Conservation (phyloP, 2,888 invertebrate genomes). For the Melanostoma mellinum region DNA sequence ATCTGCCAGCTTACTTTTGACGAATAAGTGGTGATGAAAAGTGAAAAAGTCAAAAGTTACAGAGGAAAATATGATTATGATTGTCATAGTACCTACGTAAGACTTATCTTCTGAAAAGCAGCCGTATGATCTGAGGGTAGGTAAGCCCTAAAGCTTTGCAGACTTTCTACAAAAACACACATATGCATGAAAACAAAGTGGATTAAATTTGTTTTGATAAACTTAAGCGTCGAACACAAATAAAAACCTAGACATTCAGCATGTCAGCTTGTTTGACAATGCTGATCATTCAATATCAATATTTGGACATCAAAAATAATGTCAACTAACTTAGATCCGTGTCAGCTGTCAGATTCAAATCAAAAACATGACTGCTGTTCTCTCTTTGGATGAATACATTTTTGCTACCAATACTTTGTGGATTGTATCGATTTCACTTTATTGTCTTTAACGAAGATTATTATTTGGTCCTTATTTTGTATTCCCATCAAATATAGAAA, state of each 20-base stretch:
- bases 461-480: conserved; percentile 22
- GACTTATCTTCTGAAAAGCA: no score
- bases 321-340: background rate
- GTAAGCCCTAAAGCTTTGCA: no score
- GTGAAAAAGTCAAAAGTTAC: background rate
- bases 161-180: no score
- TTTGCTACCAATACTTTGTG: conserved; percentile 27
- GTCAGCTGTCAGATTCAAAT: conserved; percentile 12
- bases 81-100: no score
- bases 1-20: conserved; percentile 3
- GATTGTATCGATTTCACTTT: conserved; percentile 59
- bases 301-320: conserved; percentile 13
- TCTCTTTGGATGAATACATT: background rate
- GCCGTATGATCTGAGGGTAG: no score
- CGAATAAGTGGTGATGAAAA: background rate
- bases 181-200: no score
- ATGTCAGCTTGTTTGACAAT: conserved; percentile 16
- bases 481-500: conserved; percentile 43
- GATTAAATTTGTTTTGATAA: background rate
- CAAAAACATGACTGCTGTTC: conserved; percentile 14
- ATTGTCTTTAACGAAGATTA: conserved; percentile 44
- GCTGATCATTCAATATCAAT: conserved; percentile 10
- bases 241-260: background rate
- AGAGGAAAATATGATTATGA: no score
- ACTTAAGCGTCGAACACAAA: background rate